Base-by-base conservation (phyloP, 1,140 invertebrate species). In the Pantala flavescens region DNA sequence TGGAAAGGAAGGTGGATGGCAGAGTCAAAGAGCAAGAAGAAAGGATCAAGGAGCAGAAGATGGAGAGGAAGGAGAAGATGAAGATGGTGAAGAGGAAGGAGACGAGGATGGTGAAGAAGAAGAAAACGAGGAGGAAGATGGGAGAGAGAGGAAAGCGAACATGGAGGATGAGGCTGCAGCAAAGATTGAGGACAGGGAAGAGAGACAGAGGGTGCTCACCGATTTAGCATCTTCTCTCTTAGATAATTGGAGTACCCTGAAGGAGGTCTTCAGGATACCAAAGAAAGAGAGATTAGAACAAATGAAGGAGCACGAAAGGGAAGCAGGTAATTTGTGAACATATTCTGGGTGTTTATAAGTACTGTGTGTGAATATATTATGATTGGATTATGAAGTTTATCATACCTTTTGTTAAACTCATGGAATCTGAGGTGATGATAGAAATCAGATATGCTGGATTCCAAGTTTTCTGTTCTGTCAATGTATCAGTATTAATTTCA, bases 251-350 rank as follows among this genome's bases (percentile, higher is more conserved):
- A 87, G 88, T 7, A 88, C 87, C 79, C 84, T 97, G 16, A 94
- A 95, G 83, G 93, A 96, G 84, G 89, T 93, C 23, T 98, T 96
- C 80, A 89, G 93, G 82, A 98, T 98, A 79, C 97, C 97, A 12
- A 97, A 97, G 82, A 96, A 96, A 78, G 93, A 97, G 80, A 87
- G 94, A 71, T 91, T 96, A 71, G 92, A 96, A 80, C 91, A 94
- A 81, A 94, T 95, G 91, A 94, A 95, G 80, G 93, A 96, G 79
- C 94, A 96, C 79, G 95, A 97, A 82, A 84, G 92, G 75, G 93
- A 96, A 86, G 94, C 93, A 74, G 88, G 86, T 84, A 78, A 77
- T 76, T 76, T 63, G 49, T 63, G 28, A 36, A 36, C 28, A 36
- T 36, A 36, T 36, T 9, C n/a, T n/a, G n/a, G n/a, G n/a, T n/a